Evolutionary conservation across 1,140 invertebrate genomes (phyloP).

Genomic region (Caenorhabditis briggsae): DNA sequence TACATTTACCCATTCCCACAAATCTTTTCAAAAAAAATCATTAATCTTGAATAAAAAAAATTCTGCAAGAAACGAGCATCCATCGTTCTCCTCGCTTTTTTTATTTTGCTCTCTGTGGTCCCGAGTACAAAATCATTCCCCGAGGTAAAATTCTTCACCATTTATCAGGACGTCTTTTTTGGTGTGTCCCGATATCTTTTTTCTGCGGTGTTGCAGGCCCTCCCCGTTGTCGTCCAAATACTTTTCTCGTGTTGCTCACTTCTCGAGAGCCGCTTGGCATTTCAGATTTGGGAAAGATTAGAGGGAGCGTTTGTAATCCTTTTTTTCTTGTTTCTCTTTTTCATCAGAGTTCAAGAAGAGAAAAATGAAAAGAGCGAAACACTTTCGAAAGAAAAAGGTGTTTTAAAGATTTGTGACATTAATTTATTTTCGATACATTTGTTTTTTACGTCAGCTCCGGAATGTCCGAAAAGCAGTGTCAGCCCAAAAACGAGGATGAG

Average conservation of each 20-base stretch:
- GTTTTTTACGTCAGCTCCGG: neutral
- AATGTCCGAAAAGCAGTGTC: neutral
- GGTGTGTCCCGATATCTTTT: neutral
- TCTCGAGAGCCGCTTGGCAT: neutral
- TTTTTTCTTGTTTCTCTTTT: neutral
- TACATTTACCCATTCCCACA: neutral
- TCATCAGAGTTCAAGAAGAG: neutral
- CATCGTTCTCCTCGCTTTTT: neutral
- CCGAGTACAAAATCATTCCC: slow-evolving; percentile 47
- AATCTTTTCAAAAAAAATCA: neutral
- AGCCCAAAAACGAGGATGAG: neutral
- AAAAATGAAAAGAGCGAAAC: neutral
- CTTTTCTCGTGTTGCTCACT: slow-evolving; percentile 5
- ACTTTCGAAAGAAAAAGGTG: neutral
- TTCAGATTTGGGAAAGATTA: neutral
- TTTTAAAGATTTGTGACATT: neutral
- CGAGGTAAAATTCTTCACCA: slow-evolving; percentile 55
- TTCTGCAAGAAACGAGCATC: slow-evolving; percentile 13
- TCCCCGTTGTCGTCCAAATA: neutral
- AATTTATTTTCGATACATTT: neutral
- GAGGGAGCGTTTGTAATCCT: neutral
- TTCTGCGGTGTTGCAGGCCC: neutral
- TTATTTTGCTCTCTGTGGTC: slow-evolving; percentile 48
- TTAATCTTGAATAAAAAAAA: slow-evolving; percentile 24
- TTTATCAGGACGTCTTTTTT: slow-evolving; percentile 44